Evolutionary conservation across 92 coral and sea anemone species (phyloP), one percentile per base, ranked within the genome.

Genomic region (Metridium senile): DNA sequence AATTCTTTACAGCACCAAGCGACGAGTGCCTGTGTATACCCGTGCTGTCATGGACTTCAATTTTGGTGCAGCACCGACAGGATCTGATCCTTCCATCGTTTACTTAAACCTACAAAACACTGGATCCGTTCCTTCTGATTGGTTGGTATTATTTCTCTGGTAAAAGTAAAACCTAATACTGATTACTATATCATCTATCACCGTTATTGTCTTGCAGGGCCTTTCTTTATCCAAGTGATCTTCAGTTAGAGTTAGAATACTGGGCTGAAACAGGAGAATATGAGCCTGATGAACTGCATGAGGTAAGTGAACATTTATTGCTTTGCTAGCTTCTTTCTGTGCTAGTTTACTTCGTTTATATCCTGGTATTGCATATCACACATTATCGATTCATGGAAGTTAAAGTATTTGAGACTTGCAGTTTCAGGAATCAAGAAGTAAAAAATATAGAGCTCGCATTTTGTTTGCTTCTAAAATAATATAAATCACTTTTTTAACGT

Each of bases 201-300:
- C 61, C 16, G 61, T 54, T 33, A 23, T 18, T 62, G 52, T 62
- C 21, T 11, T 45, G 46, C 35, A 93, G 98, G 98, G 89, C 95
- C 28, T 95, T 92, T 73, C 85, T 95, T 74, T 92, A 87, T 54
- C 97, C 99, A 26, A 95, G 94, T 78, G 99, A 95, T 71, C 96
- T 95, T 68, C 99, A 95, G 66, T 82, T 95, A 22, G 99, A 95
- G 70, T 86, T 95, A 21, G 99, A 95, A 72, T 95, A 95, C 77
- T 95, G 99, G 99, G 91, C 99, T 16, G 99, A 95, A 73, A 92
- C 97, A 11, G 99, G 99, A 13, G 97, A 95, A 68, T 95, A 95
- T 58, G 94, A 86, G 61, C 82, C 89, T 16, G 97, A 93, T 68
- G 99, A 95, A 71, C 86, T 95, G 4, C 99, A 92, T 16, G 93